Base-by-base conservation (phyloP, 2,888 invertebrate genomes). In the Abrostola tripartita region DNA sequence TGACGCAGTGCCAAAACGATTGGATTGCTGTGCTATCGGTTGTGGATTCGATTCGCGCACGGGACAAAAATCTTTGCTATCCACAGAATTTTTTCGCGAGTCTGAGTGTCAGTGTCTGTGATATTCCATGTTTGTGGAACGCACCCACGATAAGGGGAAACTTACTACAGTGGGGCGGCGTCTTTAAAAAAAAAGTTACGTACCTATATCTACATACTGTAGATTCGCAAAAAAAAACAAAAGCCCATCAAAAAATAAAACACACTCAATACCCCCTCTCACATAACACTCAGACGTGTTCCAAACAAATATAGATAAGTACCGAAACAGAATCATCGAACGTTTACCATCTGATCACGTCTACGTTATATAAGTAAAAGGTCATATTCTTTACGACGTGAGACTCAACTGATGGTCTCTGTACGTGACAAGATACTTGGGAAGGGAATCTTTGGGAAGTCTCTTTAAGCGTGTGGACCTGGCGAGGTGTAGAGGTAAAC, bases 311-410 rank as follows among this genome's bases (percentile, higher is more conserved):
- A 68, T 59, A 63, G 61, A 68, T 75, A 78, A 80, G 68, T 73
- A 74, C 71, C 61, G 73, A 65, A 65, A 78, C 69, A 71, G 63
- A 71, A 74, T 82, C 80, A 85, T 87, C 77, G 78, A 77, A 73
- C 75, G 75, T 85, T 85, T 80, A 75, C 52, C 68, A 62, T 58
- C 86, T 78, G 61, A 66, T 84, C 85, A 85, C 85, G 86, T 86
- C 67, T 73, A 35, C 58, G 82, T 72, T 80, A 88, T 88, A 89
- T 83, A 84, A 84, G 86, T 87, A 88, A 88, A 85, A 81, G 84
- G 84, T 77, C 78, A 82, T 88, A 84, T 85, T 86, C 87, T 88
- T 89, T 88, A 90, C 82, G 81, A 82, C 61, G 38, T 66, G 57
- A 51, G 55, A 77, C 77, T 71, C 65, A 47, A 37, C 76, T 76